Percentiles rank a stretch among this genome's conserved stretches.
These are phyloP conservation scores for Empidonax traillii DNA, from an alignment of 2,113 vertebrate genomes.

Conservation along the genomic window DNA sequence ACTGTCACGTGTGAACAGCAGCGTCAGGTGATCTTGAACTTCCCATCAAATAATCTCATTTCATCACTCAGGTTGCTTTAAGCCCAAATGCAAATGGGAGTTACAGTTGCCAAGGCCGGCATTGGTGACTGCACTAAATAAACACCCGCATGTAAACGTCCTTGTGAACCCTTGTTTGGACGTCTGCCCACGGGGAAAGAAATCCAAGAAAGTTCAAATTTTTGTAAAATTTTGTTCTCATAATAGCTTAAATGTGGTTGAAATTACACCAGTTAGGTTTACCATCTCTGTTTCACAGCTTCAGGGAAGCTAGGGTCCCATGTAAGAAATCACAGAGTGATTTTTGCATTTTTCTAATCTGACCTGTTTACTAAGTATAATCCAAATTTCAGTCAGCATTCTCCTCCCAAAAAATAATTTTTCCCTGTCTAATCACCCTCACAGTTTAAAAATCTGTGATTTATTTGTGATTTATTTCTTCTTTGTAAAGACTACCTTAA, in stretches of 20 bases:
- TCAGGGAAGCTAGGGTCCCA: background rate
- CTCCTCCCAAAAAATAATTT: background rate
- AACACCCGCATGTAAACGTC: fast-evolving
- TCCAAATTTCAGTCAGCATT: background rate
- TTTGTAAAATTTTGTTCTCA: background rate
- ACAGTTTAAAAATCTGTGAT: background rate
- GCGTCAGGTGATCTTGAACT: background rate
- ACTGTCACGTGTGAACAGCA: background rate
- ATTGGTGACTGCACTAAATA: background rate
- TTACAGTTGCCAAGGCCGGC: background rate
- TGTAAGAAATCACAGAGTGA: background rate
- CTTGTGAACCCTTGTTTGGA: background rate
- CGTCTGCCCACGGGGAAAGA: background rate
- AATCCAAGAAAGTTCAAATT: background rate
- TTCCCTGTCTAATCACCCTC: background rate
- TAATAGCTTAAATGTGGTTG: background rate
- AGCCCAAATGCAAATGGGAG: background rate
- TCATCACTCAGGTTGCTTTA: background rate
- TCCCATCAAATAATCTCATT: background rate
- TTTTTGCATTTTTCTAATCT: background rate
- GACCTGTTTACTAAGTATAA: background rate
- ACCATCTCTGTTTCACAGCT: background rate
- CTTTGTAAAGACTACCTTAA: background rate
- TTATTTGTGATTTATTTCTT: background rate
- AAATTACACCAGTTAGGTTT: background rate